These are phyloP conservation scores for Leptoteleia sp. DNA, from an alignment of 1,140 invertebrate genomes.

Conservation along the genomic window DNA sequence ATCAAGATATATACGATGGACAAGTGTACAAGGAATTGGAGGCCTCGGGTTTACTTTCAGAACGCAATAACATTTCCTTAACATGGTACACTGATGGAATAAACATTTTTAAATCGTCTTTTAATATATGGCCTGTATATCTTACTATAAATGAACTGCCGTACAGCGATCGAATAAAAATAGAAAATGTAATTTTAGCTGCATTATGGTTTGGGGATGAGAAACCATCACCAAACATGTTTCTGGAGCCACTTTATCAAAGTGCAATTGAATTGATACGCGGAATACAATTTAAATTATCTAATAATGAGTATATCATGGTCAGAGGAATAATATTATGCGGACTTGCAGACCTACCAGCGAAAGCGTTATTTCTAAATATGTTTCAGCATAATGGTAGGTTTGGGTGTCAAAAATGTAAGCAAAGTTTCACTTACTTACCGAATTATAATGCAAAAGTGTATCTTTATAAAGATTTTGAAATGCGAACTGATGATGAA, in stretches of 20 bases:
- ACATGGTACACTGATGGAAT: slow-evolving; percentile 29
- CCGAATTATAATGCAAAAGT: no score
- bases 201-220: no score
- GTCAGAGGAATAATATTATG: neutral
- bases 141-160: slow-evolving; percentile 60
- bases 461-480: no score
- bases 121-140: slow-evolving; percentile 34
- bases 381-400: slow-evolving; percentile 7
- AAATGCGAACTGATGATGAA: no score
- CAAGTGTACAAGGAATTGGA: slow-evolving; percentile 31
- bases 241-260: no score
- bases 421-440: neutral
- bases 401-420: slow-evolving; percentile 18
- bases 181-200: slow-evolving; percentile 58
- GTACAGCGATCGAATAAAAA: slow-evolving; percentile 22
- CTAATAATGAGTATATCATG: neutral
- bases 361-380: slow-evolving; percentile 8
- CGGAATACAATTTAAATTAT: slow-evolving; percentile 12
- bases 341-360: neutral
- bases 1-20: slow-evolving; percentile 62
- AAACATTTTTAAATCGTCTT: slow-evolving; percentile 21
- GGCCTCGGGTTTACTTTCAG: no score
- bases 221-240: no score
- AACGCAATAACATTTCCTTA: slow-evolving; percentile 12
- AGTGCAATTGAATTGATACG: slow-evolving; percentile 1